Evolutionary conservation across 2,888 invertebrate species (phyloP).

Genomic region (Bibio marci): DNA sequence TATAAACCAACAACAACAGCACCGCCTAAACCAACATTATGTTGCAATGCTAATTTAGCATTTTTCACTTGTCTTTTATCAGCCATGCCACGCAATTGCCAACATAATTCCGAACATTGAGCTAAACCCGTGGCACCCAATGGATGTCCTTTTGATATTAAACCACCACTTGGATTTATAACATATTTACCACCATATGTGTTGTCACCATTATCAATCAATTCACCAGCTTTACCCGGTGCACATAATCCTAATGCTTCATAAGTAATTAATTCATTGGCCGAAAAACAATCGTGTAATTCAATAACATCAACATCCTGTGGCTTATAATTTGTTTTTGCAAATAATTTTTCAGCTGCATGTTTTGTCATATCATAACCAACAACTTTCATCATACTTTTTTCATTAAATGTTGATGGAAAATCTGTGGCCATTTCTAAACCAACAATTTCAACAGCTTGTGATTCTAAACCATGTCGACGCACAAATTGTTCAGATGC

Average conservation of each 20-base stretch:
- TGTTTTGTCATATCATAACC: conserved; percentile 88
- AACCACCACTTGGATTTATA: conserved; percentile 97
- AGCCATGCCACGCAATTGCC: conserved; percentile 72
- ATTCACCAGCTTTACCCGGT: conserved; percentile 75
- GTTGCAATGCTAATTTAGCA: conserved; percentile 78
- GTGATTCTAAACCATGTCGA: conserved; percentile 54
- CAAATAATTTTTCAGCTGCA: conserved; percentile 60
- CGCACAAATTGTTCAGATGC: conserved; percentile 75
- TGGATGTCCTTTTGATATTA: conserved; percentile 97
- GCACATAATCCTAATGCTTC: conserved; percentile 88
- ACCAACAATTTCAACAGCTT: conserved; percentile 89
- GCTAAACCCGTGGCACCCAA: conserved; percentile 88
- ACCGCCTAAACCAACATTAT: conserved; percentile 92
- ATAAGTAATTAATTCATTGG: conserved; percentile 93
- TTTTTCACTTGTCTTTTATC: conserved; percentile 50
- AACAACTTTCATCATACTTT: conserved; percentile 33
- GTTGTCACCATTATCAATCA: conserved; percentile 82
- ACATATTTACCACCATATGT: conserved; percentile 95
- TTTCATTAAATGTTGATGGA: conserved; percentile 54
- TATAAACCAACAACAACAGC: conserved; percentile 88
- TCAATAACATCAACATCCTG: conserved; percentile 85
- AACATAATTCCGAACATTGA: conserved; percentile 75
- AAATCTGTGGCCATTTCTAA: conserved; percentile 96
- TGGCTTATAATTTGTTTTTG: conserved; percentile 56
- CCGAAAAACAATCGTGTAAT: conserved; percentile 95